Evolutionary conservation across 2,113 vertebrate genomes (phyloP), one percentile per base, ranked within the genome.

Genomic region (Microtus montanus): DNA sequence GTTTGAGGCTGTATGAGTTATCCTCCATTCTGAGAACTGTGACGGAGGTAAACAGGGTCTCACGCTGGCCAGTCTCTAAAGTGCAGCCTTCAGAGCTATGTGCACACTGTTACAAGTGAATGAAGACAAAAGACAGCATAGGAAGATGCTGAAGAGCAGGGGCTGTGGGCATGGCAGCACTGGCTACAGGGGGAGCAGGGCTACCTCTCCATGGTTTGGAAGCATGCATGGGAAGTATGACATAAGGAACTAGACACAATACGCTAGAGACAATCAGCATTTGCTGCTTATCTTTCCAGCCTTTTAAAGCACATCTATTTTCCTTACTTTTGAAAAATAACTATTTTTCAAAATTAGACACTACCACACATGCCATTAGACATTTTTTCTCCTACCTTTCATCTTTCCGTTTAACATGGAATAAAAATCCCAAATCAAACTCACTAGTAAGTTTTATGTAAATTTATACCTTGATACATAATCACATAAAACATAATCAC

Each of bases 201-300:
- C 7, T 49, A 24, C 24, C 20, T 49, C 38, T 47, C 7, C 20
- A 47, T 73, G n/a, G 44, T 44, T 73, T 66, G 7, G 77, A 94
- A 30, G 54, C 20, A 58, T 19, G 66, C 13, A 73, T 0, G 66
- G 9, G 19, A 26, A 70, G 30, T 47, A 3, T 85, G 54, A 75
- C 64, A 66, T 63, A 90, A 52, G 71, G 80, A 78, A 61, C 20
- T 41, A 93, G 47, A 87, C 3, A 90, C 4, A 88, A 90, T 77
- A 35, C 2, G 3, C 26, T 78, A 86, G 4, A 85, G 61, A 93
- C 38, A 44, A 64, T 54, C 33, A 54, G 52, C 22, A 61, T 47
- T 93, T 85, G n/a, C 61, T 52, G 41, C 84, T 83, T 96, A 41
- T 91, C 79, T 70, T 80, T 87, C 47, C 26, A 92, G 82, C 12